These are phyloP conservation scores for Clivina fossor DNA, from an alignment of 2,888 invertebrate genomes.

Conservation along the genomic window DNA sequence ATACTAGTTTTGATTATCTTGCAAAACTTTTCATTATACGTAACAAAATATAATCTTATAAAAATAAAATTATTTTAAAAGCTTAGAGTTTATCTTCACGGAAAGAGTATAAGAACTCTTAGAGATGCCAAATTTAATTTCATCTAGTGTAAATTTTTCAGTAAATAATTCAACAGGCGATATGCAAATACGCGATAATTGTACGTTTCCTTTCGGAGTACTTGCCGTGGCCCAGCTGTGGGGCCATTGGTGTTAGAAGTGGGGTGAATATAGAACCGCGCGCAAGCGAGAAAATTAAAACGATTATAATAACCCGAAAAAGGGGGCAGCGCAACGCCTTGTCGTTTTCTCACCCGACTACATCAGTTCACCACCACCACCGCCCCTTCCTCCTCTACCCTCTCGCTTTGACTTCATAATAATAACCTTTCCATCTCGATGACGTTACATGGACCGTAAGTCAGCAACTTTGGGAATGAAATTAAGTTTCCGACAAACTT, in stretches of 20 bases:
- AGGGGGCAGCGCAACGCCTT: slow-evolving; percentile 2
- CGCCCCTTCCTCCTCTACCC: background rate
- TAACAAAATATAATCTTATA: no score
- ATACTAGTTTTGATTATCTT: no score
- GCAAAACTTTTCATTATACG: no score
- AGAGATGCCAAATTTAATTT: slow-evolving; percentile 30
- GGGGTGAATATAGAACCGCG: no score
- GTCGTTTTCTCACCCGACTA: no score
- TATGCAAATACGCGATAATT: slow-evolving; percentile 40
- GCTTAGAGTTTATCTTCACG: no score
- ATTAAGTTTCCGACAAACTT: slow-evolving; percentile 32
- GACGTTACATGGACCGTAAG: slow-evolving; percentile 22
- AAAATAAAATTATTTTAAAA: no score
- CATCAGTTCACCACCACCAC: slow-evolving; percentile 1
- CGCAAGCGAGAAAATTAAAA: slow-evolving; percentile 31
- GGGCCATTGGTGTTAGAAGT: no score
- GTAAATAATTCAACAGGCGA: slow-evolving; percentile 40
- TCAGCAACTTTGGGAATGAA: slow-evolving; percentile 16
- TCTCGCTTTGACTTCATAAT: slow-evolving; percentile 22
- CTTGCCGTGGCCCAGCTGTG: slow-evolving; percentile 23
- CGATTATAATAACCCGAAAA: slow-evolving; percentile 30
- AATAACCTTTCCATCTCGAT: slow-evolving; percentile 31
- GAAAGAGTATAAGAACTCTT: no score
- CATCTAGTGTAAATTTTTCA: slow-evolving; percentile 37
- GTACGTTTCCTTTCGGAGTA: slow-evolving; percentile 36